Evolutionary conservation across 2,113 vertebrate species (phyloP).

Genomic region (Amphiprion percula): DNA sequence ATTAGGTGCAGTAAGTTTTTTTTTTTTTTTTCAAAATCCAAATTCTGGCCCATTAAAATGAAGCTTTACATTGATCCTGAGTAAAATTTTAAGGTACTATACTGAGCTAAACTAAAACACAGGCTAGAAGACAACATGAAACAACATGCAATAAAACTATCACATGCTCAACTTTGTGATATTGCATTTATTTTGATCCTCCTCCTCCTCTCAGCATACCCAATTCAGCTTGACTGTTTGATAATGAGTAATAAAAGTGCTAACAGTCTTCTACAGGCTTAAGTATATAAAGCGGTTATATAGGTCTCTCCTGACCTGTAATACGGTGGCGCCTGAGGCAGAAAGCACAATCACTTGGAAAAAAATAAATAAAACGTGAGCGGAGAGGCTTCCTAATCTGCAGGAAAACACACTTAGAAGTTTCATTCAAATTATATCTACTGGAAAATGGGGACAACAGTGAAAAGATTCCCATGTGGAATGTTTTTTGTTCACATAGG

Average conservation of each 20-base stretch:
- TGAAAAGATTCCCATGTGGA: too few species aligned
- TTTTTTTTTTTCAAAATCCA: background rate
- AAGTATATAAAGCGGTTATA: slow-evolving; percentile 67
- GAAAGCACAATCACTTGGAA: slow-evolving; percentile 72
- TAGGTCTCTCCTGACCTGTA: slow-evolving; percentile 67
- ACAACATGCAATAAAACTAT: background rate
- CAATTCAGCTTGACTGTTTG: slow-evolving; percentile 44
- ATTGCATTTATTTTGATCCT: slow-evolving; percentile 24
- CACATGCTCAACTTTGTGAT: background rate
- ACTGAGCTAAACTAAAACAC: too few species aligned
- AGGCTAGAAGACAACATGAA: background rate
- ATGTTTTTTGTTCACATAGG: too few species aligned
- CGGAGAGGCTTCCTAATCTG: slow-evolving; percentile 32
- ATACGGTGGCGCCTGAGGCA: slow-evolving; percentile 66
- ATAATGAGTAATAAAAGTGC: slow-evolving; percentile 63
- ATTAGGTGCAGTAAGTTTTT: background rate
- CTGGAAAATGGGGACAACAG: background rate
- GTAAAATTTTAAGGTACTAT: too few species aligned
- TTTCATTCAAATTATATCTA: slow-evolving; percentile 18
- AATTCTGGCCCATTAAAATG: background rate
- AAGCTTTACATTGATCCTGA: background rate
- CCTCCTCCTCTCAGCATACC: slow-evolving; percentile 7
- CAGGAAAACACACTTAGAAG: slow-evolving; percentile 25
- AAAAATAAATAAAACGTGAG: slow-evolving; percentile 42
- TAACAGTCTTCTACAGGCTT: slow-evolving; percentile 58